phyloP scores from a whole-genome alignment of 2,113 vertebrate genomes.

The Prochilodus magdalenae region DNA sequence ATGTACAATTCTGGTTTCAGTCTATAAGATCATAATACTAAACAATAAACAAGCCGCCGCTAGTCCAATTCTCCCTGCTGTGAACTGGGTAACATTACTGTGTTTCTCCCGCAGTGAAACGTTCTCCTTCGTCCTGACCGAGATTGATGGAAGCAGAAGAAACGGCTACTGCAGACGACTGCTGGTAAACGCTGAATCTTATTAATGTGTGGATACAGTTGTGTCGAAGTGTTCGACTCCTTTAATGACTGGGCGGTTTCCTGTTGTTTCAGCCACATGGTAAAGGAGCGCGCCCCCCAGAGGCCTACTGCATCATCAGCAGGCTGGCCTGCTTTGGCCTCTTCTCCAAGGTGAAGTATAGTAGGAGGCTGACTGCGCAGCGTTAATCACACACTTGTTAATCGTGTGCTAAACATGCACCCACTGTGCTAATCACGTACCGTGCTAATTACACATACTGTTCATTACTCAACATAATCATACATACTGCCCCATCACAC shows the following conservation, averaged over 20 bases:
- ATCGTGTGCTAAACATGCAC: neutral
- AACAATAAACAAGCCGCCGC: too few species aligned
- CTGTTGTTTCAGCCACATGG: slow-evolving; percentile 72
- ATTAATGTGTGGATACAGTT: too few species aligned
- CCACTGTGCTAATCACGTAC: too few species aligned
- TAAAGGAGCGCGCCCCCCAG: slow-evolving; percentile 76
- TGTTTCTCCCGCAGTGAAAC: slow-evolving; percentile 77
- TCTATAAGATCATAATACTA: too few species aligned
- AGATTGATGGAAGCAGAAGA: slow-evolving; percentile 85
- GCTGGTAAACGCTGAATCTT: slow-evolving; percentile 71
- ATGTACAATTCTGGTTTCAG: too few species aligned
- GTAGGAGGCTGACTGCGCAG: neutral
- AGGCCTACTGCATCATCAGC: slow-evolving; percentile 89
- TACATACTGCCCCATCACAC: too few species aligned
- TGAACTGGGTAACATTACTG: neutral
- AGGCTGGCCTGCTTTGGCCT: slow-evolving; percentile 85
- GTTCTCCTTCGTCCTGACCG: slow-evolving; percentile 88
- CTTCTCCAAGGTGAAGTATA: slow-evolving; percentile 81
- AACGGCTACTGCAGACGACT: slow-evolving; percentile 87
- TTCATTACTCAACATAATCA: too few species aligned
- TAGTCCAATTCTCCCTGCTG: too few species aligned
- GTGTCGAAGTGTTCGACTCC: too few species aligned
- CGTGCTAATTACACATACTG: too few species aligned
- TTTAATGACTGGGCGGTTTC: neutral
- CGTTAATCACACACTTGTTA: neutral